Conservation (phyloP, 2,888 invertebrate species). For the Bombylius major region DNA sequence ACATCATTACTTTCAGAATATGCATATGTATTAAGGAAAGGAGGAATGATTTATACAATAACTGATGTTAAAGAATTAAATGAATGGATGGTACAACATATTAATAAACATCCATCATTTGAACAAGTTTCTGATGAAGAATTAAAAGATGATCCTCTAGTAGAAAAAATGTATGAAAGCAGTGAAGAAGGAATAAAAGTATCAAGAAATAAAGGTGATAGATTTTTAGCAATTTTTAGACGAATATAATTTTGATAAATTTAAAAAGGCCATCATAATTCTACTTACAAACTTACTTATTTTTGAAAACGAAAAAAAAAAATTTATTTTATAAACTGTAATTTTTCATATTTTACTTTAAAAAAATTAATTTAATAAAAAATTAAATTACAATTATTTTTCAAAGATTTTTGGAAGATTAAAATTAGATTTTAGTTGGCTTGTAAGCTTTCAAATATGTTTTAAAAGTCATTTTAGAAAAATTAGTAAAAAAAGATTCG, state of each 20-base stretch:
- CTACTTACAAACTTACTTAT: no score
- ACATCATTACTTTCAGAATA: conserved; percentile 88
- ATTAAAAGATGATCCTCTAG: conserved; percentile 64
- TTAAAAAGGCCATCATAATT: no score
- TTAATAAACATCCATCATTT: conserved; percentile 83
- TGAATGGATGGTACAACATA: conserved; percentile 93
- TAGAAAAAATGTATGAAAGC: conserved; percentile 80
- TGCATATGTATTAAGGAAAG: conserved; percentile 79
- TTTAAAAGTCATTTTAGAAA: no score
- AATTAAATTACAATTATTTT: no score
- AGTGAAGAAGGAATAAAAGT: conserved; percentile 99
- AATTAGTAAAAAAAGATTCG: no score
- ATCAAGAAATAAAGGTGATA: conserved; percentile 84
- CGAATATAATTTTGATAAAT: conserved; percentile 36
- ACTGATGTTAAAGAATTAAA: conserved; percentile 96
- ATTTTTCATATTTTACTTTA: no score
- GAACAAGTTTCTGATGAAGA: conserved; percentile 58
- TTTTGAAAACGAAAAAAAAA: no score
- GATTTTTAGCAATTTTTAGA: conserved; percentile 81
- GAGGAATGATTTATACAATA: conserved; percentile 85
- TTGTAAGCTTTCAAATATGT: no score
- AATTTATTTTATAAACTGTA: no score
- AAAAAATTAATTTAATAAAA: no score
- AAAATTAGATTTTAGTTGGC: no score
- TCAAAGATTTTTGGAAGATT: no score